A percentile compares a stretch with the other conserved stretches of the same genome.
phyloP scores from a whole-genome alignment of 2,797 vertebrate genomes.

The Pipistrellus pipistrellus region DNA sequence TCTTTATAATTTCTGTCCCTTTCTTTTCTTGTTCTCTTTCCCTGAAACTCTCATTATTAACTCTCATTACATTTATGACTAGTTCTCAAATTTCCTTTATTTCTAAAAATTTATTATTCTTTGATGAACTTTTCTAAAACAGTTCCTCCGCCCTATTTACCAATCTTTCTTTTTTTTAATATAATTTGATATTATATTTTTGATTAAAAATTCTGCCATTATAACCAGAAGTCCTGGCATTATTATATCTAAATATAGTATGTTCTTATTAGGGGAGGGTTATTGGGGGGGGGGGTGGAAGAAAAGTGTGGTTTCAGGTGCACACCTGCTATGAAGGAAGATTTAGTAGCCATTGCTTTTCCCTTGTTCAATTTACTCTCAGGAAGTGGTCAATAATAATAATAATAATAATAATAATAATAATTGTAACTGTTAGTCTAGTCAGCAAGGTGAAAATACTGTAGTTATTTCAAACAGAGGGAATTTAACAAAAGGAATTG shows the following conservation, averaged over 20 bases:
- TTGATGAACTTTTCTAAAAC: neutral
- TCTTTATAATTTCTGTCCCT: neutral
- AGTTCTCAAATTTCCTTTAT: neutral
- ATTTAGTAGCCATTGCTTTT: neutral
- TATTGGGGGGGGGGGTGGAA: neutral
- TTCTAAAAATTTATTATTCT: neutral
- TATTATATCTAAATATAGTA: neutral
- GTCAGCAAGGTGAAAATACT: neutral
- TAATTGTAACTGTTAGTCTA: neutral
- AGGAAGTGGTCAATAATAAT: neutral
- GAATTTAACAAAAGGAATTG: neutral
- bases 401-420: neutral
- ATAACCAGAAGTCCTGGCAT: neutral
- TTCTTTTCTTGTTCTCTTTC: neutral
- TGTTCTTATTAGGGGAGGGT: neutral
- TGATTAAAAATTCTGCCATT: neutral
- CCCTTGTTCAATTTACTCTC: neutral
- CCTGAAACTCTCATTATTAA: neutral
- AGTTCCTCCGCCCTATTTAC: neutral
- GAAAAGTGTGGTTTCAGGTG: neutral
- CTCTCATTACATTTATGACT: neutral
- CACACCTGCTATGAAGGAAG: neutral
- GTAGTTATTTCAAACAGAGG: constrained; percentile 17
- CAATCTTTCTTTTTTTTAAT: neutral
- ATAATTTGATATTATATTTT: neutral